phyloP scores from a whole-genome alignment of 2,797 vertebrate species.

The Propithecus deckenii region DNA sequence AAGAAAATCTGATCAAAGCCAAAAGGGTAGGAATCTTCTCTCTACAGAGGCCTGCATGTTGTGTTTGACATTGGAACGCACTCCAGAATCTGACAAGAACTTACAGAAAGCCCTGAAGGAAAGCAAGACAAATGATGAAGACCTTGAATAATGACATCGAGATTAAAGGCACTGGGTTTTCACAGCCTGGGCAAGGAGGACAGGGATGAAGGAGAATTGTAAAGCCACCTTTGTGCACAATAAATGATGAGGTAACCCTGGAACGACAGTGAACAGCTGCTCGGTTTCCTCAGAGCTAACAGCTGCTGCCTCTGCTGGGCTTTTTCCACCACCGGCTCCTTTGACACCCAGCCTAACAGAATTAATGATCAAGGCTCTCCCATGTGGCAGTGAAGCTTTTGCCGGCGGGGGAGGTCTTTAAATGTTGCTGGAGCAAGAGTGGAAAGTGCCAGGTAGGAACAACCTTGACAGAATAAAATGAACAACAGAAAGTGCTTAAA shows the following conservation, averaged over 20 bases:
- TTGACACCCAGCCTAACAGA: neutral
- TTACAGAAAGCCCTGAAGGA: neutral
- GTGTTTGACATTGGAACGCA: neutral
- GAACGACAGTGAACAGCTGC: constrained; percentile 45
- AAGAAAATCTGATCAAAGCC: constrained; percentile 26
- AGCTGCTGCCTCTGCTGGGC: constrained; percentile 57
- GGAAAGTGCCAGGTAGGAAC: neutral
- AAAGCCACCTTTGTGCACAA: neutral
- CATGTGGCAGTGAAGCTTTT: neutral
- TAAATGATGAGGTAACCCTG: neutral
- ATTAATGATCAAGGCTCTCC: constrained; percentile 34
- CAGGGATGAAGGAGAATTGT: neutral
- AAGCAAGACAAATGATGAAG: constrained; percentile 28
- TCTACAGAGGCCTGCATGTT: neutral
- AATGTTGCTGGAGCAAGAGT: neutral
- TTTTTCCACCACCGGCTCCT: neutral
- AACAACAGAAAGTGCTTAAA: neutral
- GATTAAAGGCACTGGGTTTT: neutral
- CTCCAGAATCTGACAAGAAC: neutral
- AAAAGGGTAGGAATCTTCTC: neutral
- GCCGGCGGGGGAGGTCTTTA: neutral
- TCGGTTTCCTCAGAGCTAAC: neutral
- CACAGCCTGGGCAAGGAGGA: neutral
- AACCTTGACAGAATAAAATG: constrained; percentile 30
- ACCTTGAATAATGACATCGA: neutral